phyloP scores from a whole-genome alignment of 2,113 vertebrate species.

The Thryonomys swinderianus region DNA sequence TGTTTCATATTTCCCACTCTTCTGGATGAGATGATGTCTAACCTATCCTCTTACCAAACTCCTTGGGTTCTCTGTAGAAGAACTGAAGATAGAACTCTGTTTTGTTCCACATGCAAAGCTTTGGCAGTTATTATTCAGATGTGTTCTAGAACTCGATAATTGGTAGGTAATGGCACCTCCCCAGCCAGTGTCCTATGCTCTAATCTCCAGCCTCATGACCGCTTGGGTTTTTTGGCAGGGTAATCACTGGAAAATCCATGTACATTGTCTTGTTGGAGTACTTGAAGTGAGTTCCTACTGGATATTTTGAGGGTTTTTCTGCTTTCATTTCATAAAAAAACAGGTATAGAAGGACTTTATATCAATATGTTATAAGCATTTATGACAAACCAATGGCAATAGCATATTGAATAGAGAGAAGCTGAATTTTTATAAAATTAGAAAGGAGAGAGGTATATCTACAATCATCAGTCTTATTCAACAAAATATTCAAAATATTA shows the following conservation, averaged over 20 bases:
- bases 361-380: not conserved
- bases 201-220: not conserved
- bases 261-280: not conserved
- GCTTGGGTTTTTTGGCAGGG: not conserved
- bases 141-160: not conserved
- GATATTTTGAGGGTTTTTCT: not conserved
- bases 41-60: not conserved
- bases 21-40: not conserved
- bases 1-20: not conserved
- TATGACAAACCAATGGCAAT: not conserved
- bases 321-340: not conserved
- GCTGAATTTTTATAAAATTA: not conserved
- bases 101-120: not conserved
- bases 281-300: not conserved
- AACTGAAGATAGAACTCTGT: not conserved
- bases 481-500: not conserved
- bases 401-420: not conserved
- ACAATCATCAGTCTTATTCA: not conserved
- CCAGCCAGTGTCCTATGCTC: not conserved
- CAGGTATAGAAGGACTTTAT: not conserved
- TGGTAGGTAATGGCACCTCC: not conserved
- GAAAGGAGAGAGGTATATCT: not conserved
- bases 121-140: not conserved
- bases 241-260: not conserved
- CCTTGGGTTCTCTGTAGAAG: not conserved